phyloP scores from a whole-genome alignment of 1,140 invertebrate genomes.

The Drosophila hydei region DNA sequence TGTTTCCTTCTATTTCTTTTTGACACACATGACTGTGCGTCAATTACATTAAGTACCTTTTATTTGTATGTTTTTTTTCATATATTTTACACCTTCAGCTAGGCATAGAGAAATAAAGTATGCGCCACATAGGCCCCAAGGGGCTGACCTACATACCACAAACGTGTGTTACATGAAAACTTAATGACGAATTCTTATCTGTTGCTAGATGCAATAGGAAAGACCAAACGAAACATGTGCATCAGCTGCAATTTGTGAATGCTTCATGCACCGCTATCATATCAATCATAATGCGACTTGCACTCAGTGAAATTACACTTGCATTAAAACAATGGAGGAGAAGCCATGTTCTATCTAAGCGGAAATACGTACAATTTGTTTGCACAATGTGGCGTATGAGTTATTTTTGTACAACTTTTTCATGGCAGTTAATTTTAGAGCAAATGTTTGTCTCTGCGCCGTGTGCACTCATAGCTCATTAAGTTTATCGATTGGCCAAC shows the following conservation, averaged over 20 bases:
- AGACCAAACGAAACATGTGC: not conserved
- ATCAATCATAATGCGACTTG: slow-evolving; percentile 20
- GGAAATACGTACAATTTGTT: not conserved
- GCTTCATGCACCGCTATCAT: slow-evolving; percentile 6
- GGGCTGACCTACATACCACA: not conserved
- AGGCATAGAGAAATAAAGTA: not conserved
- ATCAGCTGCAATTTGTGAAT: not conserved
- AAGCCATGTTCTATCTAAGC: too few species aligned
- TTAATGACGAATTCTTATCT: not conserved
- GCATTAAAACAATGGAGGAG: not conserved
- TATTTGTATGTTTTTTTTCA: slow-evolving; percentile 17
- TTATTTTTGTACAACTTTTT: slow-evolving; percentile 48
- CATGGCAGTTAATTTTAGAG: slow-evolving; percentile 64
- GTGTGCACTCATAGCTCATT: slow-evolving; percentile 67
- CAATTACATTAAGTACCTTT: slow-evolving; percentile 63
- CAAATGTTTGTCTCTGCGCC: slow-evolving; percentile 46
- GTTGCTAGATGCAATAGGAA: too few species aligned
- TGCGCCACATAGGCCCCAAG: slow-evolving; percentile 6
- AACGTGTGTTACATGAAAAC: not conserved
- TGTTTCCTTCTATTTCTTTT: not conserved
- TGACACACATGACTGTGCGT: slow-evolving; percentile 21
- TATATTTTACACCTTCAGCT: slow-evolving; percentile 26
- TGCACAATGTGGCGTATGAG: slow-evolving; percentile 33
- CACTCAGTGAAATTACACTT: slow-evolving; percentile 28
- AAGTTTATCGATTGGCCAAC: slow-evolving; percentile 63